Evolutionary conservation across 2,797 vertebrate genomes (phyloP), one percentile per base, ranked within the genome.

Genomic region (Threskiornis aethiopicus): DNA sequence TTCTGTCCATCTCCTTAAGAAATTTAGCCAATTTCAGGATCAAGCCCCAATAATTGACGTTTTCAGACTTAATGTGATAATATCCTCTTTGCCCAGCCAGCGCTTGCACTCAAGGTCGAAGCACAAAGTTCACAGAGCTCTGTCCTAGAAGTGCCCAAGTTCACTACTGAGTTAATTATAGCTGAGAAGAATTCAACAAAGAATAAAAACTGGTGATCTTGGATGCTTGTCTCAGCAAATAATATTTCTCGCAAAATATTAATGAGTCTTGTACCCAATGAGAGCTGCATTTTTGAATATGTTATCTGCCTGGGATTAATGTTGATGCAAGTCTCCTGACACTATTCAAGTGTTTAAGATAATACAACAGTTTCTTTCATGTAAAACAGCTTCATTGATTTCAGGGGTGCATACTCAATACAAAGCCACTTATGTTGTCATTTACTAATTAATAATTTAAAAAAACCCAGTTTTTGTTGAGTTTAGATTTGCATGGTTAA

Each of bases 361-460:
- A 97, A 97, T 98, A 96, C 96, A 97, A 95, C 19, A 42, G 46
- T 84, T 88, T 95, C 83, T 94, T 94, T 97, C 96, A 96, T 84
- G 93, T 94, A 71, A 79, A 96, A 96, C 94, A 96, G 65, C 89
- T 61, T 61, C 88, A 99, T 98, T 98, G 98, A 98, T 98, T 94
- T 77, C 88, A 93, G 92, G 95, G 95, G 84, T 97, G 95, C 97
- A 83, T 92, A 94, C 97, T 98, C 97, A 96, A 98, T 98, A 98
- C 95, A 97, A 98, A 98, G 97, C 97, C 97, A 98, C 98, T 98
- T 98, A 96, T 41, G 58, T 87, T 98, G 97, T 98, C 97, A 98
- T 98, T 99, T 98, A 97, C 95, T 98, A 97, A 98, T 99, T 98
- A 98, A 98, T 98, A 98, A 98, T 95, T 92, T 65, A 98, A 98